Base-by-base conservation (phyloP, 2,888 invertebrate genomes). In the Drosophila anceps region DNA sequence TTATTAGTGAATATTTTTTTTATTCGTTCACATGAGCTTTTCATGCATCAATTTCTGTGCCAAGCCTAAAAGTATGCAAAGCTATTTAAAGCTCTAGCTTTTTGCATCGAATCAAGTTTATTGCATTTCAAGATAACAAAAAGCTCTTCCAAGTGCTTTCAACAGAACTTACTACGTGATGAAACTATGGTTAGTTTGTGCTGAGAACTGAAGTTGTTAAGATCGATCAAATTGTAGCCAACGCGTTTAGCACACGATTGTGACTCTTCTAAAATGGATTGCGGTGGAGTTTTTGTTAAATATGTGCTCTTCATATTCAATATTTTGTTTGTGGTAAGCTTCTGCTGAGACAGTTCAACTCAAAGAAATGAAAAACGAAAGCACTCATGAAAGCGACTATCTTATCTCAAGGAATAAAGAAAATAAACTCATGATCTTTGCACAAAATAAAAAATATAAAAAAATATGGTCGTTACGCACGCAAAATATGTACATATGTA, bases 271-370 rank as follows among this genome's bases (percentile, higher is more conserved):
- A 94, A 93, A 91, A 95, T 95, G 95, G 95, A 95, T 93, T 95
- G 95, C 93, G 96, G 96, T 91, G 95, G 95, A 93, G 95, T 95
- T 92, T 95, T 96, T 93, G 95, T 96, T 91, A 97, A 97, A 94
- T 96, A 96, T 94, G 94, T 97, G 88, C 95, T 97, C 76, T 97
- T 96, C 93, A 94, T 96, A 93, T 96, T 96, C 93, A 97, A 97
- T 92, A 93, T 96, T 90, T 89, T 96, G 68, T 96, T 96, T 92
- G 96, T 96, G 94, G 96, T 96, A 93, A 96, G 96, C 10, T 27
- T 53, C 18, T 1, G 18, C n/a, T 8, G n/a, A 54, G 27, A 18
- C 18, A 39, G 6, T 13, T 29, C 7, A 10, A 18, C 27, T 39
- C 1, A 12, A 27, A 5, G 10, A 27, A 10, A 18, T 18, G 9